Percentiles rank a stretch among this genome's conserved stretches.
Evolutionary conservation across 2,797 vertebrate species (phyloP).

Genomic region (Natrix natrix): DNA sequence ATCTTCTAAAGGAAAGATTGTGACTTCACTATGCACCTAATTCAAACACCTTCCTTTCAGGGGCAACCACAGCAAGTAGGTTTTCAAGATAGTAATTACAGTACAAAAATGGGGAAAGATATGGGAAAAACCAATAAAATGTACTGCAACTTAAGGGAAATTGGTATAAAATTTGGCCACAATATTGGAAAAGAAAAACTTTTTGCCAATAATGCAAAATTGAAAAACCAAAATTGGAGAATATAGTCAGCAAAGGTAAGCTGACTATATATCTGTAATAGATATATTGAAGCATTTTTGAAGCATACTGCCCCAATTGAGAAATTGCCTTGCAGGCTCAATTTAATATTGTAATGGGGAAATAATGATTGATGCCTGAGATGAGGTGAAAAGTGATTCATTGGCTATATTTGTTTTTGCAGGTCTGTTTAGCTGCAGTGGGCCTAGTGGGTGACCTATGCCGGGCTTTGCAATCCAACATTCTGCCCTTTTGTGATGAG

Average conservation of each 20-base stretch:
- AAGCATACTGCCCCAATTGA: neutral
- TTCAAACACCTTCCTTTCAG: neutral
- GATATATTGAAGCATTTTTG: neutral
- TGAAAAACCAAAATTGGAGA: neutral
- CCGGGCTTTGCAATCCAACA: constrained; percentile 90
- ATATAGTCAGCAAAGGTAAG: neutral
- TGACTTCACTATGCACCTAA: neutral
- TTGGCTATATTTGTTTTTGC: constrained; percentile 48
- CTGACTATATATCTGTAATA: neutral
- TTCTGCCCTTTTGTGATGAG: constrained; percentile 95
- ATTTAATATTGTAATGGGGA: neutral
- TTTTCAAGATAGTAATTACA: neutral
- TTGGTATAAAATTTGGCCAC: neutral
- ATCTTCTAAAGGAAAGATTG: neutral
- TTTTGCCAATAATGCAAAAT: neutral
- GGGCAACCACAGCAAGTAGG: neutral
- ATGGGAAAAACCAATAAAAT: neutral
- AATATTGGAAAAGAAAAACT: neutral
- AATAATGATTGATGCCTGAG: neutral
- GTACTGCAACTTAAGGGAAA: neutral
- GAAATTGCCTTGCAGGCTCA: neutral
- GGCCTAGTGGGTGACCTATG: constrained; percentile 95
- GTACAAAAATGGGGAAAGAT: neutral
- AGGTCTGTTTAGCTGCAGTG: constrained; percentile 96
- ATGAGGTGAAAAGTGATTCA: constrained; percentile 27